These are phyloP conservation scores for Raja brachyura DNA, from an alignment of 2,113 vertebrate species.

Conservation along the genomic window DNA sequence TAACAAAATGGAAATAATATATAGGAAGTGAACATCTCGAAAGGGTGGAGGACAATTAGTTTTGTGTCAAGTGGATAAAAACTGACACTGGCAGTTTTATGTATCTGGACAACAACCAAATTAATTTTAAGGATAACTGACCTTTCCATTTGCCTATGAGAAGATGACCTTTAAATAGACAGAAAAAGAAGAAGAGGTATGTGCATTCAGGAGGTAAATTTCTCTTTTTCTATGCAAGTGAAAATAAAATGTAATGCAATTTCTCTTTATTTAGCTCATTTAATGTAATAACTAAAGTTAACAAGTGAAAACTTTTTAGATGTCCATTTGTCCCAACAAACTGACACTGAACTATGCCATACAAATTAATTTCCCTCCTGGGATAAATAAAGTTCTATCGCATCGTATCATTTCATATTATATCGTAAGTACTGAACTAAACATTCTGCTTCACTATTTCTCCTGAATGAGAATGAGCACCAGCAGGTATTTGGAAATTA, in stretches of 20 bases:
- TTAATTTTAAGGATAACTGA: slow-evolving; percentile 17
- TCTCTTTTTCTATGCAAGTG: background rate
- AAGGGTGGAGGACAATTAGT: background rate
- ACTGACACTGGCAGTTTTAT: background rate
- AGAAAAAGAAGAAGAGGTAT: background rate
- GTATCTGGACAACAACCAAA: background rate
- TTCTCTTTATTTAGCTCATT: background rate
- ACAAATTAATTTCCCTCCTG: too few relatives aligned
- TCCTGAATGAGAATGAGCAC: background rate
- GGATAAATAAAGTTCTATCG: too few relatives aligned
- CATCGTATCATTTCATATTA: too few relatives aligned
- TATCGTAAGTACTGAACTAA: background rate
- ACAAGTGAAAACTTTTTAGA: background rate
- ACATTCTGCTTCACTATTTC: background rate
- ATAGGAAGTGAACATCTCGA: background rate
- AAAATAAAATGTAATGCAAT: background rate
- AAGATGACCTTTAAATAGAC: background rate
- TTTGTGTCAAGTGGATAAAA: background rate
- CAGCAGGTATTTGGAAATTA: background rate
- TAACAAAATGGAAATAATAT: background rate
- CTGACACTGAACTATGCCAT: background rate
- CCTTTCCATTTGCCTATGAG: slow-evolving; percentile 21
- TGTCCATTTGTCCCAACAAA: background rate
- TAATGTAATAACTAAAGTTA: background rate
- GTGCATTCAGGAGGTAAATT: background rate